phyloP scores from a whole-genome alignment of 1,140 invertebrate genomes.

The Asbolus verrucosus region DNA sequence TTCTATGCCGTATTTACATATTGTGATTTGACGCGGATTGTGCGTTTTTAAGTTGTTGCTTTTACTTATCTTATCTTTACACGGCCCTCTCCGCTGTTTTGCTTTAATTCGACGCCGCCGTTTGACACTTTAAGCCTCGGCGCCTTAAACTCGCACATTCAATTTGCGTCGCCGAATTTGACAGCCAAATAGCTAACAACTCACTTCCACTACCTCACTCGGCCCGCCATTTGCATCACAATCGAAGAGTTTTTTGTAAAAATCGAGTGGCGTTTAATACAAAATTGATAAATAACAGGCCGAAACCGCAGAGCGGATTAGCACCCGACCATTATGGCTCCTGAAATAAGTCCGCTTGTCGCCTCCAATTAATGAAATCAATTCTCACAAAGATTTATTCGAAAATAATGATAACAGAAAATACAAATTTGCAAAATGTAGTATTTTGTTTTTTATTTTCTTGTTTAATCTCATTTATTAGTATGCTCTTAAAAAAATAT shows the following conservation, averaged over 20 bases:
- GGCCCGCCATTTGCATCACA: conserved; percentile 12
- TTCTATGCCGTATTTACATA: conserved; percentile 57
- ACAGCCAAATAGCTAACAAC: conserved; percentile 32
- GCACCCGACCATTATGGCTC: too few species aligned
- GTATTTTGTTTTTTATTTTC: too few species aligned
- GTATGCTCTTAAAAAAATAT: too few species aligned
- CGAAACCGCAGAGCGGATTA: too few species aligned
- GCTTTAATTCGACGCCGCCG: conserved; percentile 45
- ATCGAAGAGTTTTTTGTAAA: background rate
- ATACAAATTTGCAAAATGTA: too few species aligned
- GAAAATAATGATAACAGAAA: too few species aligned
- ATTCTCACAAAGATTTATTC: too few species aligned
- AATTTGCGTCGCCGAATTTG: conserved; percentile 2
- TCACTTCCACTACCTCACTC: background rate
- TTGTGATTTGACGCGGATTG: conserved; percentile 53
- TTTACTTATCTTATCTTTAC: conserved; percentile 45
- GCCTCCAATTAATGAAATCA: too few species aligned
- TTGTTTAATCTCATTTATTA: too few species aligned
- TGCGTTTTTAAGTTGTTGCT: conserved; percentile 49
- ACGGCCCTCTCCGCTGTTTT: conserved; percentile 47
- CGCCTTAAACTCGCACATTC: background rate
- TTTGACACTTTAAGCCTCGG: conserved; percentile 16
- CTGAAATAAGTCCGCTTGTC: too few species aligned
- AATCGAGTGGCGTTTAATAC: too few species aligned
- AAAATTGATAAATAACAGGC: too few species aligned